Conservation (phyloP, 2,797 vertebrate species). For the Otolemur crassicaudatus region DNA sequence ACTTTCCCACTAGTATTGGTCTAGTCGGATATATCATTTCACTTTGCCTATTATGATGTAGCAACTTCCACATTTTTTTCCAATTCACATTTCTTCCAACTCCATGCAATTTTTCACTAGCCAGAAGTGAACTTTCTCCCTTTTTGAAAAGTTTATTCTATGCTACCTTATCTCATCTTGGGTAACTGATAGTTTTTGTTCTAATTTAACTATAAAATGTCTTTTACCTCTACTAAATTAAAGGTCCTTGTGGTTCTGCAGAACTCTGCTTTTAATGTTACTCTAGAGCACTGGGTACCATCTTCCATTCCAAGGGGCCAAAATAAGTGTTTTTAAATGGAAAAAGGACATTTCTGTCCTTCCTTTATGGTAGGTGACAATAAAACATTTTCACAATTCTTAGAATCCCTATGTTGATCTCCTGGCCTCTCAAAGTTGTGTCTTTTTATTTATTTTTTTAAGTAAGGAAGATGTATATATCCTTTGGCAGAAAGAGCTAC, state of each 20-base stretch:
- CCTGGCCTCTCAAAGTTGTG: background rate
- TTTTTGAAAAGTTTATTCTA: background rate
- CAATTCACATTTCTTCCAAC: background rate
- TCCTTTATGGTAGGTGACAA: background rate
- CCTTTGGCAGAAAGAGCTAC: background rate
- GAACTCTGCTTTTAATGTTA: background rate
- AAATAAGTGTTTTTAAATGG: background rate
- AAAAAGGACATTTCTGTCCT: background rate
- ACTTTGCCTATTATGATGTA: background rate
- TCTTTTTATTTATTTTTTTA: conserved; percentile 22
- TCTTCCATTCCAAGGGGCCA: background rate
- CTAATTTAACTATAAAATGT: background rate
- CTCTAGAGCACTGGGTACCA: background rate
- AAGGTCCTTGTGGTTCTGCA: background rate
- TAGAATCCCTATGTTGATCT: background rate
- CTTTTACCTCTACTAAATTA: conserved; percentile 22
- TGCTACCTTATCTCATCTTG: background rate
- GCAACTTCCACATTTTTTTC: background rate
- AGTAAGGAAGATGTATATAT: background rate
- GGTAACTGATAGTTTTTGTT: background rate
- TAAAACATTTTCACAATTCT: background rate
- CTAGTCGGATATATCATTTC: background rate
- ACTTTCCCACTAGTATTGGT: background rate
- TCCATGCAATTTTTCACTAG: background rate
- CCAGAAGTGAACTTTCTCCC: background rate